Conservation (phyloP, 2,888 invertebrate species). For the Lumbricus terrestris region DNA sequence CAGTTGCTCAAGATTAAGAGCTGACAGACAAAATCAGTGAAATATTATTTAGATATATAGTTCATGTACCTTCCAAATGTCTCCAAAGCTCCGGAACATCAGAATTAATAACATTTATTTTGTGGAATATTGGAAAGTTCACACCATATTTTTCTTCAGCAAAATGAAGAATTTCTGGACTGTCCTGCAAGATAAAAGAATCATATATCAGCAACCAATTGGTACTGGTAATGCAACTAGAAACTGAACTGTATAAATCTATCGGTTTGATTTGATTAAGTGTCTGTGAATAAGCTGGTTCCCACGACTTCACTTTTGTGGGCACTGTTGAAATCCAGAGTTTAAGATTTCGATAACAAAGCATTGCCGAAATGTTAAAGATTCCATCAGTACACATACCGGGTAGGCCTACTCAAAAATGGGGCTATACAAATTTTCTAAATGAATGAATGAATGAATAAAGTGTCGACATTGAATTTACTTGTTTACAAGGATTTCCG, state of each 20-base stretch:
- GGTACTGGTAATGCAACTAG: no score
- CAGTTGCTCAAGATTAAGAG: neutral
- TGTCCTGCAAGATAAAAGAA: slow-evolving; percentile 44
- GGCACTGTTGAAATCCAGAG: no score
- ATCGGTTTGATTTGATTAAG: no score
- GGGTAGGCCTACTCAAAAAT: no score
- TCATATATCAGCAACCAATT: no score
- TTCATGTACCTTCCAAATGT: slow-evolving; percentile 24
- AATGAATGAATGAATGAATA: no score
- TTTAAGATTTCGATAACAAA: no score
- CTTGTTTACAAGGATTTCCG: neutral
- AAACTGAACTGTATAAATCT: neutral
- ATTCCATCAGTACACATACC: neutral
- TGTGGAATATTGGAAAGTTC: slow-evolving; percentile 62
- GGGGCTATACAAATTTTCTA: no score
- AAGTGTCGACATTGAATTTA: neutral
- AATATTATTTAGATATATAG: neutral
- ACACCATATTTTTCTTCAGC: slow-evolving; percentile 54
- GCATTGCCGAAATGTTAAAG: no score
- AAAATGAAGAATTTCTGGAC: slow-evolving; percentile 57
- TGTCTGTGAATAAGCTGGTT: no score
- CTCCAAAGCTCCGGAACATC: slow-evolving; percentile 34
- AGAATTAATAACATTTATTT: slow-evolving; percentile 58
- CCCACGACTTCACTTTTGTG: no score
- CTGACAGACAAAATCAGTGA: neutral